Percentiles rank a stretch among this genome's conserved stretches.
These are phyloP conservation scores for Aepyceros melampus DNA, from an alignment of 2,113 vertebrate species.

Conservation along the genomic window DNA sequence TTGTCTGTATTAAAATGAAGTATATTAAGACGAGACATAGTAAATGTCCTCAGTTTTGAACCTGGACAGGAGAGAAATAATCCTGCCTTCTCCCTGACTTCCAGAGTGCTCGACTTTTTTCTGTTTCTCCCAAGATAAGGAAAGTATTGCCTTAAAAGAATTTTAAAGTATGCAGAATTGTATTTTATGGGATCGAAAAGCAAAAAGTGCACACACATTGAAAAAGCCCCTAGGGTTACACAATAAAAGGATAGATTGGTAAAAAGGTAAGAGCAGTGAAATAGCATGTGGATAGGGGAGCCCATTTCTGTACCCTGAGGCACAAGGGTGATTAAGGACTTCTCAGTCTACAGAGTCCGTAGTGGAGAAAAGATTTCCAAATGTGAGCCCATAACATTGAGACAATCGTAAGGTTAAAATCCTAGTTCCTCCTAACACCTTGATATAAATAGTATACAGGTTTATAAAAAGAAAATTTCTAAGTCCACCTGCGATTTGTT, in stretches of 20 bases:
- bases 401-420: background rate
- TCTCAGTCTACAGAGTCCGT: background rate
- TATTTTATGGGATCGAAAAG: background rate
- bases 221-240: background rate
- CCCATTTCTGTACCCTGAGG: background rate
- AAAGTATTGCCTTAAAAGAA: background rate
- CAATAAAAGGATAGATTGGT: background rate
- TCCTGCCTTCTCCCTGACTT: background rate
- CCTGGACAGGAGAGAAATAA: background rate
- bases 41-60: background rate
- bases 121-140: background rate
- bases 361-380: background rate
- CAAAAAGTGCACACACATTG: background rate
- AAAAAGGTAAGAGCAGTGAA: background rate
- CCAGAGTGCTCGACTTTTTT: background rate
- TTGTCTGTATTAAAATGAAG: background rate
- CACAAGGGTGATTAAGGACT: background rate
- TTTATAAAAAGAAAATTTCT: constrained; percentile 1
- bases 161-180: background rate
- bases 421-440: background rate
- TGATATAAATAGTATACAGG: background rate
- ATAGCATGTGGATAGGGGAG: background rate
- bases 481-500: background rate
- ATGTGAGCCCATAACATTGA: background rate
- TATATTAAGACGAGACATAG: background rate